Evolutionary conservation across 2,113 vertebrate genomes (phyloP).

Genomic region (Halichoerus grypus): DNA sequence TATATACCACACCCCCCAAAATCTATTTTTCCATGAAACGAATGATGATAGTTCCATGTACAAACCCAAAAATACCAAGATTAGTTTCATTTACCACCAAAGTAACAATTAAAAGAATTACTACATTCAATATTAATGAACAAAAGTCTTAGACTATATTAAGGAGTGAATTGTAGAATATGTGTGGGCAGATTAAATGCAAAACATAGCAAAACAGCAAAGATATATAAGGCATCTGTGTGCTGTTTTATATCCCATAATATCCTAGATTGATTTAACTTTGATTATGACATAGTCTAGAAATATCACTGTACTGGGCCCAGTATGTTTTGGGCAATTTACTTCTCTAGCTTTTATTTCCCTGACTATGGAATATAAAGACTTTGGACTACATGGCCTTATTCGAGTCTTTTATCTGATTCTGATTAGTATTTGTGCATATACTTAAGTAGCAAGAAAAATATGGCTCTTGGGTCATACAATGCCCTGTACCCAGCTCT

Average conservation of each 20-base stretch:
- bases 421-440: background rate
- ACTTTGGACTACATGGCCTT: background rate
- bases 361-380: background rate
- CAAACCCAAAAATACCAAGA: background rate
- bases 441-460: background rate
- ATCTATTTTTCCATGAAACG: background rate
- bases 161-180: background rate
- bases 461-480: background rate
- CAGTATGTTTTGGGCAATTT: background rate
- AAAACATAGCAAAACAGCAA: background rate
- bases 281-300: background rate
- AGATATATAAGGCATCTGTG: background rate
- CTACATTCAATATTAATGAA: background rate
- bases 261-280: background rate
- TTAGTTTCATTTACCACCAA: background rate
- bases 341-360: background rate
- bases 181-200: background rate
- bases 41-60: background rate
- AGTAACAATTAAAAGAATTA: slow-evolving; percentile 13
- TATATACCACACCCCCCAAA: background rate
- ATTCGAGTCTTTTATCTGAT: background rate
- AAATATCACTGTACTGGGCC: background rate
- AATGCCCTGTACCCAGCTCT: background rate
- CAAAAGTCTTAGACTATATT: background rate
- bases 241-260: background rate